A percentile compares a stretch with the other conserved stretches of the same genome.
Evolutionary conservation across 2,113 vertebrate genomes (phyloP).

Genomic region (Acinonyx jubatus): DNA sequence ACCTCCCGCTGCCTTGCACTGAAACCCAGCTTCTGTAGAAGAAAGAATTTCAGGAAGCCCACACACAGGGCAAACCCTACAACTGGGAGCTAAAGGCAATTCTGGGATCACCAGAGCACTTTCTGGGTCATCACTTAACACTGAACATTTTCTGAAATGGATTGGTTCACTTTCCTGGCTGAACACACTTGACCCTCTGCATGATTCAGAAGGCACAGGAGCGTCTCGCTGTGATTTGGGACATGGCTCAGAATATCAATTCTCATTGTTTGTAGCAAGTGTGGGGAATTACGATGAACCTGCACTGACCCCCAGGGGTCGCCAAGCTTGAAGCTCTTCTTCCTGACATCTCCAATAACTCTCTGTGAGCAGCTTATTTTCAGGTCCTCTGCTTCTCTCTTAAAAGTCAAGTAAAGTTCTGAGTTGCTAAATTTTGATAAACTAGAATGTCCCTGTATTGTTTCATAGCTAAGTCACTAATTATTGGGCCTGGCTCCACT

Average conservation of each 20-base stretch:
- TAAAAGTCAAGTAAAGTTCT: background rate
- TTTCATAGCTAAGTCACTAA: background rate
- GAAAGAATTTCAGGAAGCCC: background rate
- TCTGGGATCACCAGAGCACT: background rate
- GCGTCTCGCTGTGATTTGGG: background rate
- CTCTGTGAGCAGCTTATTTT: background rate
- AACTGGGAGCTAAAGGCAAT: background rate
- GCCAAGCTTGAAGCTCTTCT: background rate
- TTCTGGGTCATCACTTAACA: background rate
- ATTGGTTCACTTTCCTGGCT: background rate
- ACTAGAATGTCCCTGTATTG: background rate
- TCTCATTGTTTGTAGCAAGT: background rate
- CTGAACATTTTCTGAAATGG: background rate
- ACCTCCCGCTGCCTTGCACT: background rate
- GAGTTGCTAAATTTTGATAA: background rate
- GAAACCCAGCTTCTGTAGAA: background rate
- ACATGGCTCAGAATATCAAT: background rate
- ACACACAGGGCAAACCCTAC: background rate
- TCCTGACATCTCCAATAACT: rapidly evolving
- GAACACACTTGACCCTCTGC: background rate
- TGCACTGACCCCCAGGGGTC: background rate
- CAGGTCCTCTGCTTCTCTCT: background rate
- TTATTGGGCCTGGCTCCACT: background rate
- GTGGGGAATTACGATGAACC: background rate
- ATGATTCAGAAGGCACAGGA: background rate